phyloP scores from a whole-genome alignment of 1,140 invertebrate genomes.

The Arion vulgaris region DNA sequence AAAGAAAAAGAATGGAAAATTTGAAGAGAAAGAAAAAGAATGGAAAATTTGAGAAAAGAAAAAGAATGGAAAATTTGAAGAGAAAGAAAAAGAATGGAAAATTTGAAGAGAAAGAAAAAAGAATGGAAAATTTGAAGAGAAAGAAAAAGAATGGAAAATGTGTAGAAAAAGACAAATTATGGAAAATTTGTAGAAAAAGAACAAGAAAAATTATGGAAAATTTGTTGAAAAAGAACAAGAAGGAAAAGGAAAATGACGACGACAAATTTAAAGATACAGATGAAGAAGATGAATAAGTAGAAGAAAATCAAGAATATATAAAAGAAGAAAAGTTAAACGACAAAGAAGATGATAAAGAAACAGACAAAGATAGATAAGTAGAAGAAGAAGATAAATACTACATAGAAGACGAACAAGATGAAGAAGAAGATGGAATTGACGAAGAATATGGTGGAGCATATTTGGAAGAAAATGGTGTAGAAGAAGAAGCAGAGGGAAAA shows the following conservation, averaged over 20 bases:
- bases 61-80: no score
- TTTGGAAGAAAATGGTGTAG: not conserved
- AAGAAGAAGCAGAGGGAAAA: not conserved
- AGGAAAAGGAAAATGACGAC: not conserved
- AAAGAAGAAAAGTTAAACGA: constrained; percentile 4
- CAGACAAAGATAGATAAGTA: not conserved
- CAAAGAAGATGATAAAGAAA: not conserved
- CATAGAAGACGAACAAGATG: not conserved
- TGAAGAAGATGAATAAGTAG: not conserved
- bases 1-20: no score
- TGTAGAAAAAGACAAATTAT: no score
- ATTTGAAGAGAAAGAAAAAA: no score
- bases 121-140: no score
- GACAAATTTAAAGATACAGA: no score
- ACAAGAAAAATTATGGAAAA: no score
- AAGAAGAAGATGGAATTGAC: not conserved
- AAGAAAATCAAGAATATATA: not conserved
- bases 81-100: no score
- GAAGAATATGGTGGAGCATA: not conserved
- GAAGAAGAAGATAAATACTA: not conserved
- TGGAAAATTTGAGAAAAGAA: no score
- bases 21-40: no score
- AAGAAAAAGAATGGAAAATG: no score
- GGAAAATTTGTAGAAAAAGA: no score
- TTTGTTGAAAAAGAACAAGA: not conserved